phyloP scores from a whole-genome alignment of 1,140 invertebrate species.

The Brachionus rotundiformis region DNA sequence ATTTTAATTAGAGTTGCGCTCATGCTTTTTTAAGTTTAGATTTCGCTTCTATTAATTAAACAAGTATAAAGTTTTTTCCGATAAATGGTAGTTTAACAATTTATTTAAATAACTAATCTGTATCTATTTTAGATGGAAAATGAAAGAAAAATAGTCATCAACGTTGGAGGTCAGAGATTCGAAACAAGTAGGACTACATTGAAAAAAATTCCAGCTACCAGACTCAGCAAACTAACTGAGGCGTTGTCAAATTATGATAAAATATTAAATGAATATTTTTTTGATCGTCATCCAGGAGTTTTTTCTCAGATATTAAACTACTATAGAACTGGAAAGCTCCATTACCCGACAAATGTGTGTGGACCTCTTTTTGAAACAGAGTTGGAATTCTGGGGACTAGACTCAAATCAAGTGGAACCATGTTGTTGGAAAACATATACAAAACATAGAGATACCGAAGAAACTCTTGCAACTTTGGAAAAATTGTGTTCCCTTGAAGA shows the following conservation, averaged over 20 bases:
- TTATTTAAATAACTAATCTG: too few relatives aligned
- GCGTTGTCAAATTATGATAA: slow-evolving; percentile 58
- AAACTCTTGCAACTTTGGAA: slow-evolving; percentile 57
- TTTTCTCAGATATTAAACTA: slow-evolving; percentile 64
- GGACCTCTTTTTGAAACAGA: slow-evolving; percentile 63
- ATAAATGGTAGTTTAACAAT: too few relatives aligned
- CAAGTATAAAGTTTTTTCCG: not conserved
- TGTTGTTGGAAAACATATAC: slow-evolving; percentile 62
- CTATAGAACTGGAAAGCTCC: slow-evolving; percentile 61
- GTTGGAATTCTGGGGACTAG: slow-evolving; percentile 63
- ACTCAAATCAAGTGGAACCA: slow-evolving; percentile 63
- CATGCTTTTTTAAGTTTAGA: not conserved
- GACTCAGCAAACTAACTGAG: slow-evolving; percentile 60
- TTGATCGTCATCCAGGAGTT: slow-evolving; percentile 62
- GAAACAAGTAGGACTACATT: slow-evolving; percentile 54
- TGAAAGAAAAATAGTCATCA: slow-evolving; percentile 53
- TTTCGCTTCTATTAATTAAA: slow-evolving; percentile 3
- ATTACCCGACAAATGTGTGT: slow-evolving; percentile 62
- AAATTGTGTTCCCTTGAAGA: not conserved
- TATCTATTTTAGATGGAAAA: slow-evolving; percentile 35
- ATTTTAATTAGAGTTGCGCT: not conserved
- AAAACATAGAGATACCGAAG: slow-evolving; percentile 59
- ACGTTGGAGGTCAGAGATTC: slow-evolving; percentile 55
- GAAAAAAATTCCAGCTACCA: slow-evolving; percentile 61
- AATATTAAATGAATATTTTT: slow-evolving; percentile 61